Evolutionary conservation across 1,140 invertebrate genomes (phyloP).

Genomic region (Dreissena rostriformis): DNA sequence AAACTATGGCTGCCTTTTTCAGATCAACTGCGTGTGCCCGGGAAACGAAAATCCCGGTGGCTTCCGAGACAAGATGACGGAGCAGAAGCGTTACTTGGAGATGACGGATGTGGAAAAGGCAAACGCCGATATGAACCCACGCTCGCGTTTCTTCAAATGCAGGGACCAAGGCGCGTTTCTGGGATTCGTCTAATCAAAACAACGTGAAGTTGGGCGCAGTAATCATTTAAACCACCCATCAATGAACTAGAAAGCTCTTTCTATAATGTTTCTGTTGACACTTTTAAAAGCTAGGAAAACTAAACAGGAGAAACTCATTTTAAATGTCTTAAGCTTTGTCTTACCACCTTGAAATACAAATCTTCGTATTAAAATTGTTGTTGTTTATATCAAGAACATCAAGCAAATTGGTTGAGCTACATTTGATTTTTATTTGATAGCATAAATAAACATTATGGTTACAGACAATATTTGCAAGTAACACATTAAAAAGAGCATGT

Average conservation of each 20-base stretch:
- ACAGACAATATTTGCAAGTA: no score
- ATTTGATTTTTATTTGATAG: no score
- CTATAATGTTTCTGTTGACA: no score
- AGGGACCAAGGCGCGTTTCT: neutral
- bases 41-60: constrained; percentile 27
- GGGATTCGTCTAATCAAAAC: neutral
- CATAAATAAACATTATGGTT: no score
- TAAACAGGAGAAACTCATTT: no score
- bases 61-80: constrained; percentile 47
- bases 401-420: no score
- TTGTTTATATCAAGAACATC: no score
- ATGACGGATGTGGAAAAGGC: constrained; percentile 19
- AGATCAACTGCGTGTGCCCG: constrained; percentile 47
- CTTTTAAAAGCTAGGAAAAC: no score
- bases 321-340: no score
- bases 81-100: constrained; percentile 24
- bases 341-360: no score
- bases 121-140: neutral
- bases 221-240: neutral
- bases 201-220: neutral
- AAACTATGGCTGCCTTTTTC: neutral
- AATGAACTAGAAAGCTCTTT: neutral
- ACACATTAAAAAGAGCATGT: no score
- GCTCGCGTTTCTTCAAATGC: constrained; percentile 39
- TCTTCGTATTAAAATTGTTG: no score